Conservation (phyloP, 2,113 vertebrate genomes). For the Chitala chitala region DNA sequence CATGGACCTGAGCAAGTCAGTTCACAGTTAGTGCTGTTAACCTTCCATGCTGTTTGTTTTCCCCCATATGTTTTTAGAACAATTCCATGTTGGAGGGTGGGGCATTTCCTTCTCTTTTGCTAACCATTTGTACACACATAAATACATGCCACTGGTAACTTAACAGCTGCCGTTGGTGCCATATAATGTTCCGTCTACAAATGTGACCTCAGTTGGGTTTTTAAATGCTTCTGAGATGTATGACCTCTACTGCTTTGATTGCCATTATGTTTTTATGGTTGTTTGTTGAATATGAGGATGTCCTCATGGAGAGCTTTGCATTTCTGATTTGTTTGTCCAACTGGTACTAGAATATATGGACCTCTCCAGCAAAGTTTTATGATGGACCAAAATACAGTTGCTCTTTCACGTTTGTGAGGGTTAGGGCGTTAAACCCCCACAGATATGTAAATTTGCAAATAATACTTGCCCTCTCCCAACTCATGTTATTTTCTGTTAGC, state of each 20-base stretch:
- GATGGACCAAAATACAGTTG: background rate
- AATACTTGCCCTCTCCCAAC: too few relatives aligned
- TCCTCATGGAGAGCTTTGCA: background rate
- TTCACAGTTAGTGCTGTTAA: background rate
- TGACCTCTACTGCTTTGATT: background rate
- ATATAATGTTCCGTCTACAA: conserved; percentile 10
- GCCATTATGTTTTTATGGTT: conserved; percentile 15
- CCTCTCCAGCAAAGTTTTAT: background rate
- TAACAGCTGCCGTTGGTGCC: background rate
- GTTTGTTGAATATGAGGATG: background rate
- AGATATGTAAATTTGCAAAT: too few relatives aligned
- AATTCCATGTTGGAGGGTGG: background rate
- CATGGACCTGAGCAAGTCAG: background rate
- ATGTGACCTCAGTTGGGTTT: conserved; percentile 9
- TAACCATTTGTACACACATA: conserved; percentile 7
- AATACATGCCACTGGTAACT: conserved; percentile 11
- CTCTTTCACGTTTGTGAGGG: too few relatives aligned
- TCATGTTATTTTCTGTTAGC: too few relatives aligned
- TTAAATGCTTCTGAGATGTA: background rate
- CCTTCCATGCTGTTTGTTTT: conserved; percentile 6
- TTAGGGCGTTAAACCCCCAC: background rate
- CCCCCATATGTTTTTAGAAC: conserved; percentile 9
- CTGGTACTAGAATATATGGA: background rate
- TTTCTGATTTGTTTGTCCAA: conserved; percentile 1
- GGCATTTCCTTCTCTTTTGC: background rate